Percentiles rank a stretch among this genome's conserved stretches.
These are phyloP conservation scores for Ctenosaura bakeri DNA, from an alignment of 2,797 vertebrate species.

Conservation along the genomic window DNA sequence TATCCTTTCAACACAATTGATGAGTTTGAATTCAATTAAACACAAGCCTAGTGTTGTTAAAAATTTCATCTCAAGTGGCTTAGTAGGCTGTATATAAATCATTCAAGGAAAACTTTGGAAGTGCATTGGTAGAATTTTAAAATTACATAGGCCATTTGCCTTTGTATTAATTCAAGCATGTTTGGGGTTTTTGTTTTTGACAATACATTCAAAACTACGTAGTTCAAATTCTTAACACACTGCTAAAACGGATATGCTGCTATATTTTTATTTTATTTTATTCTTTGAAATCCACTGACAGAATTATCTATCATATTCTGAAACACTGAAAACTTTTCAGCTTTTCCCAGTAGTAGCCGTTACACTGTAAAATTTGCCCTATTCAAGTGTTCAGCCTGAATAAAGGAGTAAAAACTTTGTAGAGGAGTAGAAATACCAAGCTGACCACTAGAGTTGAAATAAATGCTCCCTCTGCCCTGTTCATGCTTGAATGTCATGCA, in stretches of 20 bases:
- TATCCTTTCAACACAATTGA: slow-evolving; percentile 66
- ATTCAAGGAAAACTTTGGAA: slow-evolving; percentile 53
- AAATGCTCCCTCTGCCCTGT: background rate
- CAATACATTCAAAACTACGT: slow-evolving; percentile 27
- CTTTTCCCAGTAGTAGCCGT: no score
- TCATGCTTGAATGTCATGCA: background rate
- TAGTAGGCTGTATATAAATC: slow-evolving; percentile 47
- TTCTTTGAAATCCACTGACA: slow-evolving; percentile 35
- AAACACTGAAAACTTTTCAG: background rate
- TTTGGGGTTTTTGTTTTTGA: background rate
- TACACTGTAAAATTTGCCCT: background rate
- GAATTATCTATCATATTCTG: slow-evolving; percentile 14
- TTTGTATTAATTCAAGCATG: background rate
- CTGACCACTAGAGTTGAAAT: background rate
- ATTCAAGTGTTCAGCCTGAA: background rate
- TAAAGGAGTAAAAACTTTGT: background rate
- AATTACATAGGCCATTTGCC: slow-evolving; percentile 28
- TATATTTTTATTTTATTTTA: background rate
- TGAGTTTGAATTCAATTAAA: slow-evolving; percentile 65
- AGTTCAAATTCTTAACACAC: slow-evolving; percentile 35
- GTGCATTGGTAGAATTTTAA: slow-evolving; percentile 29
- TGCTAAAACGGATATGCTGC: slow-evolving; percentile 6
- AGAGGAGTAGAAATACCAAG: background rate
- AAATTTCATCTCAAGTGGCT: slow-evolving; percentile 42
- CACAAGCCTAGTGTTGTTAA: slow-evolving; percentile 50